A percentile compares a stretch with the other conserved stretches of the same genome.
These are phyloP conservation scores for Eupeodes luniger DNA, from an alignment of 2,888 invertebrate species.

Conservation along the genomic window DNA sequence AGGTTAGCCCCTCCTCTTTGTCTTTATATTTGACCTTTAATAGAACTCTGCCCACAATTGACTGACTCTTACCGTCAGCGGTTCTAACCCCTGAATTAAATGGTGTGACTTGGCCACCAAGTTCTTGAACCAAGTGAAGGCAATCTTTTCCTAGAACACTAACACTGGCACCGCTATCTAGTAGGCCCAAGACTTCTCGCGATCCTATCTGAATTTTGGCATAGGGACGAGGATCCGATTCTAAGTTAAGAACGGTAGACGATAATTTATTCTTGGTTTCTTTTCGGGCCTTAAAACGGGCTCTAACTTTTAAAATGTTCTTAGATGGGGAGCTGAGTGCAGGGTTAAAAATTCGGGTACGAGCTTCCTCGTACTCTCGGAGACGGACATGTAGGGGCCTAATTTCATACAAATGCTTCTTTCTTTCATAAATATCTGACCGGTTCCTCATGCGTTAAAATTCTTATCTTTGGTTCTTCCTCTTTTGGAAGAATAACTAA, in stretches of 20 bases:
- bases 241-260: no score
- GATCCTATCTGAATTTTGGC: no score
- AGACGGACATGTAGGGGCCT: no score
- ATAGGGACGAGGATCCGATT: no score
- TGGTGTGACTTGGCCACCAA: no score
- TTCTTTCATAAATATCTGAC: background rate
- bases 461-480: background rate
- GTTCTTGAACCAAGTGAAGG: no score
- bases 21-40: background rate
- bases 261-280: background rate
- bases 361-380: background rate
- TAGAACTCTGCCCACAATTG: no score
- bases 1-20: background rate
- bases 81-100: no score
- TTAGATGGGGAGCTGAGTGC: background rate
- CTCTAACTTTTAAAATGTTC: background rate
- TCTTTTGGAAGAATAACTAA: background rate
- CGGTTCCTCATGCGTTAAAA: background rate
- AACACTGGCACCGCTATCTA: no score
- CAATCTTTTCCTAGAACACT: no score
- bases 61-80: no score
- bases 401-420: background rate
- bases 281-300: background rate
- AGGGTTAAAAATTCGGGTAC: background rate
- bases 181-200: no score